A percentile compares a stretch with the other conserved stretches of the same genome.
phyloP scores from a whole-genome alignment of 2,888 invertebrate species.

The Hypsopygia costalis region DNA sequence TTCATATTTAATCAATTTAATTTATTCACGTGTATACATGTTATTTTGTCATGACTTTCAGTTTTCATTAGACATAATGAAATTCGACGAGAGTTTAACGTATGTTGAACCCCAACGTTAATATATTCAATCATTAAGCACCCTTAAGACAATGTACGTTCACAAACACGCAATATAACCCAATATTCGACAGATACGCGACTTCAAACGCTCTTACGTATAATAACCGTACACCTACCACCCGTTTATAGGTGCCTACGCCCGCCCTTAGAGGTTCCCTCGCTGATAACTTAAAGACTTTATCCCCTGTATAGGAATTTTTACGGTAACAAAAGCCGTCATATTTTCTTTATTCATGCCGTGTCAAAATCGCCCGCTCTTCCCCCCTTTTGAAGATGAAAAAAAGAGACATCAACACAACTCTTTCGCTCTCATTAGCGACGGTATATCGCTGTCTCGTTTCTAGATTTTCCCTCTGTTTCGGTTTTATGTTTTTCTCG shows the following conservation, averaged over 20 bases:
- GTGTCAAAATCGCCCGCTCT: conserved; percentile 71
- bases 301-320: conserved; percentile 78
- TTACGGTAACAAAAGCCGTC: conserved; percentile 78
- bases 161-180: conserved; percentile 46
- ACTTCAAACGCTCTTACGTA: conserved; percentile 34
- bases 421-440: conserved; percentile 67
- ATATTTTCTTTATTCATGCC: conserved; percentile 79
- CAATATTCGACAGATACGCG: conserved; percentile 51
- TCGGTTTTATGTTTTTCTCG: conserved; percentile 69
- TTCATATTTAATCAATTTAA: no score
- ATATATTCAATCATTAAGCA: conserved; percentile 65
- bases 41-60: conserved; percentile 13
- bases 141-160: conserved; percentile 56
- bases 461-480: conserved; percentile 51
- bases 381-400: conserved; percentile 54
- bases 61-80: conserved; percentile 34
- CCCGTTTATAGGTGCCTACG: conserved; percentile 25
- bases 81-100: conserved; percentile 31
- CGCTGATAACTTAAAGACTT: conserved; percentile 78
- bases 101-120: conserved; percentile 39
- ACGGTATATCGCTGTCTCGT: conserved; percentile 45
- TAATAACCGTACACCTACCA: conserved; percentile 26
- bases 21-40: neutral
- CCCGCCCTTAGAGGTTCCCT: conserved; percentile 52
- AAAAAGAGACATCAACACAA: conserved; percentile 59